Percentiles rank a stretch among this genome's conserved stretches.
Evolutionary conservation across 2,888 invertebrate species (phyloP).

Genomic region (Bombylius discolor): DNA sequence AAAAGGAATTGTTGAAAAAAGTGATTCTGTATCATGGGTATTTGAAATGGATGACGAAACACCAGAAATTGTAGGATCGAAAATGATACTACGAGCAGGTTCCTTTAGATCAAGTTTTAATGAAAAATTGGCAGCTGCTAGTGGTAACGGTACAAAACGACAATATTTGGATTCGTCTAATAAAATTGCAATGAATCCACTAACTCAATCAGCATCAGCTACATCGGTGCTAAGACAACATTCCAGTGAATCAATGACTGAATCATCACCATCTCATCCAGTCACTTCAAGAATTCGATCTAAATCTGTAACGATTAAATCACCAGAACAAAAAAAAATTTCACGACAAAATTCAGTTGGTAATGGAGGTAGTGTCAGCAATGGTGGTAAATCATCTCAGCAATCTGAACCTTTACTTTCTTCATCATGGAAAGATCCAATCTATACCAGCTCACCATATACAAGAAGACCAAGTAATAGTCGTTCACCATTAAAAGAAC

Average conservation of each 20-base stretch:
- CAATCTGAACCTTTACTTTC: conserved; percentile 13
- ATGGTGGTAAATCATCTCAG: conserved; percentile 6
- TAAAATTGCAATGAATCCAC: conserved; percentile 25
- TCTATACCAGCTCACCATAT: conserved; percentile 20
- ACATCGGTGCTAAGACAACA: conserved; percentile 36
- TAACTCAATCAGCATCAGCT: conserved; percentile 41
- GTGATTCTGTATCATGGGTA: conserved; percentile 77
- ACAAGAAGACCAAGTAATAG: conserved; percentile 14
- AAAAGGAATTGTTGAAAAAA: conserved; percentile 72
- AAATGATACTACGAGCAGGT: conserved; percentile 52
- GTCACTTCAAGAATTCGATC: conserved; percentile 30
- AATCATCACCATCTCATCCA: conserved; percentile 23
- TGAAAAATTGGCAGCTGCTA: conserved; percentile 31
- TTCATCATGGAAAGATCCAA: conserved; percentile 20
- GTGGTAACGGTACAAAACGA: conserved; percentile 25
- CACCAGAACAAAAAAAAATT: conserved; percentile 17
- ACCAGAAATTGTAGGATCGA: conserved; percentile 56
- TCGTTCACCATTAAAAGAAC: conserved; percentile 1
- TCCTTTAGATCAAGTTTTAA: conserved; percentile 42
- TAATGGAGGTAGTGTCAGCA: background rate
- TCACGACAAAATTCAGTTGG: conserved; percentile 18
- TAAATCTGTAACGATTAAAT: conserved; percentile 34
- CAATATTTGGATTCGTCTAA: conserved; percentile 22
- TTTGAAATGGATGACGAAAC: conserved; percentile 62
- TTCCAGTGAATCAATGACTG: conserved; percentile 27